phyloP scores from a whole-genome alignment of 2,797 vertebrate genomes.

The Scyliorhinus canicula region DNA sequence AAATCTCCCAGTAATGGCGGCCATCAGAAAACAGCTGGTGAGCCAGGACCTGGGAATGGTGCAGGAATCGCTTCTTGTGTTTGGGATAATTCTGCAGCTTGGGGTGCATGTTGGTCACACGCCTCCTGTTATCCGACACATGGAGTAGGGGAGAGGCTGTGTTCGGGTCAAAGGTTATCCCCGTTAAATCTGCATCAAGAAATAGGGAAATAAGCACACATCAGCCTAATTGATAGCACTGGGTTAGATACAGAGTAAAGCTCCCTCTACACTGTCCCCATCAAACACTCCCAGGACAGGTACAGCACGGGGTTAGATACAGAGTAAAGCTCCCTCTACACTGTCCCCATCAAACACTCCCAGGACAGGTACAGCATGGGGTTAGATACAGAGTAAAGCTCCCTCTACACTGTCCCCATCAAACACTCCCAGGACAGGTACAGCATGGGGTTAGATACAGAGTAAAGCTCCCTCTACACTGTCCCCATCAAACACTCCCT shows the following conservation, averaged over 20 bases:
- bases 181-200: background rate
- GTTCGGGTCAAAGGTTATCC: background rate
- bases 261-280: no score
- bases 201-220: background rate
- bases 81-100: background rate
- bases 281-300: no score
- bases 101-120: background rate
- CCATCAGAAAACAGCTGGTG: background rate
- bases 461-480: no score
- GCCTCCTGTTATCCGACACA: background rate
- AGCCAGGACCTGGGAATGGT: background rate
- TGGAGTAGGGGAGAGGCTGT: background rate
- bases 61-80: background rate
- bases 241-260: background rate
- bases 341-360: no score
- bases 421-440: no score
- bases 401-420: no score
- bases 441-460: no score
- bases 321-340: no score
- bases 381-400: no score
- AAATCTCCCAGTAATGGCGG: background rate
- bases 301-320: no score
- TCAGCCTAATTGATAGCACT: background rate
- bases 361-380: no score
- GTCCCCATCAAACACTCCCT: no score